Conservation (phyloP, 1,140 invertebrate genomes). For the Brachionus plicatilis region DNA sequence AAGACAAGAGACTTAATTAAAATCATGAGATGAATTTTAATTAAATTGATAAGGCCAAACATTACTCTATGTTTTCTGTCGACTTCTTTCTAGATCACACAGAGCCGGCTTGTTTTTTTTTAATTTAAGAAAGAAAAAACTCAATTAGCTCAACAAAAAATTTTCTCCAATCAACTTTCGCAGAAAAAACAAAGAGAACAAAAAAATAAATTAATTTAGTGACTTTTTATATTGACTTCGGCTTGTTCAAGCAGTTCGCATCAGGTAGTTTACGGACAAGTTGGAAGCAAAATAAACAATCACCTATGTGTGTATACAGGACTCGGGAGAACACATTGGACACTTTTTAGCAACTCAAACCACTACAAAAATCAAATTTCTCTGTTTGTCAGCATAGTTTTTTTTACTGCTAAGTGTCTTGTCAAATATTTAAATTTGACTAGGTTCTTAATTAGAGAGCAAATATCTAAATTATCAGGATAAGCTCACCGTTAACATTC, state of each 20-base stretch:
- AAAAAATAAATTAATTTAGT: constrained; percentile 9
- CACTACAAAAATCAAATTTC: background rate
- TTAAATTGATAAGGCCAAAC: constrained; percentile 19
- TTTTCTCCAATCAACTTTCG: background rate
- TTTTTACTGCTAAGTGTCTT: background rate
- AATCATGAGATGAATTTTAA: constrained; percentile 38
- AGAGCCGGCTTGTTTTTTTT: background rate
- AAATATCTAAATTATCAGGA: constrained; percentile 23
- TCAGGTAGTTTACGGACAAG: background rate
- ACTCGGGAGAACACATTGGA: background rate
- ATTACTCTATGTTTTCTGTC: background rate
- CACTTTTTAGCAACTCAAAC: background rate
- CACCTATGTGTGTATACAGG: background rate
- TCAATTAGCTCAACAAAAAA: background rate
- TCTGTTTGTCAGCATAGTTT: background rate
- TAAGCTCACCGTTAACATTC: background rate
- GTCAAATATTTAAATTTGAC: constrained; percentile 21
- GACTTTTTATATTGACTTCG: constrained; percentile 17
- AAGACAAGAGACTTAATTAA: constrained; percentile 27
- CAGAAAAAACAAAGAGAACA: background rate
- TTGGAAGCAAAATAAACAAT: background rate
- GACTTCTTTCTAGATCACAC: background rate
- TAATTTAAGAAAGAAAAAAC: background rate
- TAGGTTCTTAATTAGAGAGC: constrained; percentile 18
- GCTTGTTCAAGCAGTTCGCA: background rate